Evolutionary conservation across 53 echinoderm and acorn worm genomes (phyloP), one percentile per base, ranked within the genome.

Genomic region (Paracentrotus lividus): DNA sequence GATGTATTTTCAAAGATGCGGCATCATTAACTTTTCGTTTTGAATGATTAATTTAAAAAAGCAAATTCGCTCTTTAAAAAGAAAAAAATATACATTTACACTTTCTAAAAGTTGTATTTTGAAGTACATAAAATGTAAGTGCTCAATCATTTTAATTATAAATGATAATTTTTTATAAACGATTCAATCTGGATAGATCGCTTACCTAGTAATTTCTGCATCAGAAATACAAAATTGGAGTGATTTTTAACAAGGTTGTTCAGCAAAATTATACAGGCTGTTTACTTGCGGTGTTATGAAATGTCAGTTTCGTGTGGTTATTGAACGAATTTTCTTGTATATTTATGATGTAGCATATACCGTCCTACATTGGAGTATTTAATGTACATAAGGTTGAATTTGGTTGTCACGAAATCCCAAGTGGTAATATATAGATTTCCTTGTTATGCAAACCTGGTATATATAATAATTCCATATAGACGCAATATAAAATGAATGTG

Each of bases 311-410:
- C 27, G 18, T 72, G 40, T 26, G 72, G 36, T 38, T 72, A 72
- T 21, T 72, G 40, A 40, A 40, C 18, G 40, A 40, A 36, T 72
- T 72, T 38, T 72, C 36, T 38, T 38, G 38, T 72, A 72, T 72
- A 72, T 40, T 38, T 72, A 72, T 72, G 40, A 18, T 72, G 72
- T 72, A 81, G 76, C 42, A 76, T 47, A 81, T 77, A 77, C 43
- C 24, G 43, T 81, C 47, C 26, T n/a, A n/a, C 7, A 47, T 81
- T 81, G 14, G 23, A 81, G 44, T 45, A 81, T n/a, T 81, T 81
- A 81, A 33, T 81, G 47, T 81, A 81, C 16, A 81, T 47, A 45
- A 26, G 33, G 27, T 1, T 47, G 81, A 81, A 81, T 15, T 47
- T 72, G 64, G 40, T 36, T 72, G 18, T 38, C 20, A 36, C 13